phyloP scores from a whole-genome alignment of 2,888 invertebrate genomes.

The Scaptomyza parva region DNA sequence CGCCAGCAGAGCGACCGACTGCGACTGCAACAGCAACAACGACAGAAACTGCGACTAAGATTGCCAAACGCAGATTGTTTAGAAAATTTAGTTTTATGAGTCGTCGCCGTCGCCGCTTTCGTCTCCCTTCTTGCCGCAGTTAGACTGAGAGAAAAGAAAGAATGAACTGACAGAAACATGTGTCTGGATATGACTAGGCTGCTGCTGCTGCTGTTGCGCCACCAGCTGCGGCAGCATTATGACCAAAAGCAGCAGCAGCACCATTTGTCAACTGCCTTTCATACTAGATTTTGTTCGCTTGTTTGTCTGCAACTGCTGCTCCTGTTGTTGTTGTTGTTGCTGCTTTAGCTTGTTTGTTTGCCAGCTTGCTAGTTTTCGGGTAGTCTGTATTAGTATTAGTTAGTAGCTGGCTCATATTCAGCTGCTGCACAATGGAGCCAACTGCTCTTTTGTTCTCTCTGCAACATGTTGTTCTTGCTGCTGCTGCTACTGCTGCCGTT shows the following conservation, averaged over 20 bases:
- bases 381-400: slow-evolving; percentile 13
- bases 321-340: slow-evolving; percentile 11
- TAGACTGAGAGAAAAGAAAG: slow-evolving; percentile 4
- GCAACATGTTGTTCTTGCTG: slow-evolving; percentile 51
- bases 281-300: slow-evolving; percentile 55
- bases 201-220: slow-evolving; percentile 42
- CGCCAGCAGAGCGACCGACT: slow-evolving; percentile 23
- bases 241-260: slow-evolving; percentile 64
- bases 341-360: slow-evolving; percentile 51
- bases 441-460: slow-evolving; percentile 57
- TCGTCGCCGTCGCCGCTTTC: too few species aligned
- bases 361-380: slow-evolving; percentile 42
- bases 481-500: slow-evolving; percentile 42
- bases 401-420: slow-evolving; percentile 20
- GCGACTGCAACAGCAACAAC: background rate
- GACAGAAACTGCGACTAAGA: slow-evolving; percentile 48
- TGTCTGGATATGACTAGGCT: slow-evolving; percentile 26
- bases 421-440: slow-evolving; percentile 36
- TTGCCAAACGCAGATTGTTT: slow-evolving; percentile 79
- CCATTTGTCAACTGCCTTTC: slow-evolving; percentile 72
- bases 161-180: slow-evolving; percentile 57
- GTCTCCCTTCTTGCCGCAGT: slow-evolving; percentile 40
- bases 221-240: slow-evolving; percentile 65
- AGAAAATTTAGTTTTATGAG: slow-evolving; percentile 79
- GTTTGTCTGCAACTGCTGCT: slow-evolving; percentile 38